Percentiles rank a stretch among this genome's conserved stretches.
Conservation (phyloP, 2,888 invertebrate genomes). For the Eristalinus aeneus region DNA sequence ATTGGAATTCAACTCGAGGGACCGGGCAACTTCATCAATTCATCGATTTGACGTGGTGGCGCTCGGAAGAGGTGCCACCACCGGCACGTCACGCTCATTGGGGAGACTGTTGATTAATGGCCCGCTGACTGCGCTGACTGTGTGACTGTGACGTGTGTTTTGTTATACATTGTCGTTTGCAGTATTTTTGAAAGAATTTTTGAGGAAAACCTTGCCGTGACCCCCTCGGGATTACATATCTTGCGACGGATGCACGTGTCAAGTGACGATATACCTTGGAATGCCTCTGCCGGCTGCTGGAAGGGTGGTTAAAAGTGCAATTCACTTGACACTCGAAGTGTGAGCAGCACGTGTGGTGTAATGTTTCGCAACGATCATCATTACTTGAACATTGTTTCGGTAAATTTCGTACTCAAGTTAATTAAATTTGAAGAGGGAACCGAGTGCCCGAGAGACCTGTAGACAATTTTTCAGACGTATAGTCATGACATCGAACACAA, state of each 20-base stretch:
- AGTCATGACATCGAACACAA: neutral
- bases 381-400: neutral
- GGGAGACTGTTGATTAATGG: slow-evolving; percentile 63
- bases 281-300: slow-evolving; percentile 17
- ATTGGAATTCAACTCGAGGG: slow-evolving; percentile 52
- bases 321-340: slow-evolving; percentile 70
- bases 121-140: slow-evolving; percentile 9
- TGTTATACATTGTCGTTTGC: slow-evolving; percentile 18
- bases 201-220: slow-evolving; percentile 51
- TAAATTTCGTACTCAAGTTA: slow-evolving; percentile 13
- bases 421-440: slow-evolving; percentile 26
- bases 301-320: slow-evolving; percentile 53
- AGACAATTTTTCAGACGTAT: neutral
- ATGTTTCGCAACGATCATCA: slow-evolving; percentile 36
- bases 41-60: slow-evolving; percentile 61
- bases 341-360: slow-evolving; percentile 67
- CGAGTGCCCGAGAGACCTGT: neutral
- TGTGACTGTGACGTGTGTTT: slow-evolving; percentile 13
- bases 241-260: slow-evolving; percentile 51
- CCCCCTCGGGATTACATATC: slow-evolving; percentile 70
- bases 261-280: slow-evolving; percentile 28
- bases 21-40: slow-evolving; percentile 68
- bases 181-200: slow-evolving; percentile 16
- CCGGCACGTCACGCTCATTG: slow-evolving; percentile 32
- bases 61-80: slow-evolving; percentile 39